Evolutionary conservation across 2,797 vertebrate genomes (phyloP).

Genomic region (Echiichthys vipera): DNA sequence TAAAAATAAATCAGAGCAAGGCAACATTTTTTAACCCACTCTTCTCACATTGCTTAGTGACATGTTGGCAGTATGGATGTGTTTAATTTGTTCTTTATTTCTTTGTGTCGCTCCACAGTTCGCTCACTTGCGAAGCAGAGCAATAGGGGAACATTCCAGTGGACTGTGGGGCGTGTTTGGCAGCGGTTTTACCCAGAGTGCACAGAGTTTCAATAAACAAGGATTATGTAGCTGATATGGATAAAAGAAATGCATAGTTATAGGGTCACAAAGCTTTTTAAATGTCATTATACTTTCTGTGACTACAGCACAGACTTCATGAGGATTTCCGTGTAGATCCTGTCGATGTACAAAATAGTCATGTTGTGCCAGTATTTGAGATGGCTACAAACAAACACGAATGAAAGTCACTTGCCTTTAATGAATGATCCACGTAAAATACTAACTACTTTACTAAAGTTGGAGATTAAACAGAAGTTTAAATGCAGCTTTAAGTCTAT

Average conservation of each 20-base stretch:
- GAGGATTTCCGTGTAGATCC: not conserved
- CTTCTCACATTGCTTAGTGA: constrained; percentile 6
- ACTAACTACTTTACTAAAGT: not conserved
- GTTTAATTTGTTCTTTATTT: constrained; percentile 37
- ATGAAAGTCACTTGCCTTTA: not conserved
- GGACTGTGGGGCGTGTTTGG: constrained; percentile 35
- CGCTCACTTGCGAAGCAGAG: constrained; percentile 35
- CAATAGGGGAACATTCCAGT: constrained; percentile 54
- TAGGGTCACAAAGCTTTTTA: not conserved
- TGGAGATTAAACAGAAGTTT: not conserved
- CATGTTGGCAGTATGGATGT: not conserved
- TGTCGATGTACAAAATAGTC: not conserved
- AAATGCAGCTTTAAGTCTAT: not conserved
- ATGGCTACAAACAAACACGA: not conserved
- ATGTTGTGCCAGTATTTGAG: not conserved
- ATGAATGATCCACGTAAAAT: not conserved
- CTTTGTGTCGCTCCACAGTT: constrained; percentile 26
- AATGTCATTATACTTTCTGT: constrained; percentile 6
- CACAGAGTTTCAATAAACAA: constrained; percentile 48
- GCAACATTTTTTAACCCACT: not conserved
- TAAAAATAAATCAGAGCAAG: not conserved
- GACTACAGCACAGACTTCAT: not conserved
- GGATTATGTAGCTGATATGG: constrained; percentile 35
- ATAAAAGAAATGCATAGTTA: constrained; percentile 8
- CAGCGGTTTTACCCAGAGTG: constrained; percentile 18